Evolutionary conservation across 2,113 vertebrate species (phyloP).

Genomic region (Caloenas nicobarica): DNA sequence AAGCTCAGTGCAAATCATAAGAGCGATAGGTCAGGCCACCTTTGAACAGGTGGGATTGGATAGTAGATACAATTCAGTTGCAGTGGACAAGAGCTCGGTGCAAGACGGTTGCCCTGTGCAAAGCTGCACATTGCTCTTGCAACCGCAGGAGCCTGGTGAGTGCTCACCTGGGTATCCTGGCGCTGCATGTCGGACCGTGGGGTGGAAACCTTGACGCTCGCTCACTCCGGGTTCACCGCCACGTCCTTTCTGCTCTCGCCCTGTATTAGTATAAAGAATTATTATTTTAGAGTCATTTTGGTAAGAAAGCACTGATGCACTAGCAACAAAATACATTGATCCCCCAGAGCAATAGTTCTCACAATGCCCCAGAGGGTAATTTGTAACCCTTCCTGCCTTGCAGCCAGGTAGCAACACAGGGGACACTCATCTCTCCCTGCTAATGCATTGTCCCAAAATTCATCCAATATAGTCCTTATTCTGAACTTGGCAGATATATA

Average conservation of each 20-base stretch:
- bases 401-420: not conserved
- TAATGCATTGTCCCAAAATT: not conserved
- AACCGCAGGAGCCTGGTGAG: not conserved
- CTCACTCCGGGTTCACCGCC: not conserved
- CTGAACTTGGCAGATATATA: not conserved
- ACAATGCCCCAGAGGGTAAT: not conserved
- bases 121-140: not conserved
- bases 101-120: not conserved
- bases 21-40: not conserved
- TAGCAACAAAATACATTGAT: not conserved
- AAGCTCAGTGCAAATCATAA: not conserved
- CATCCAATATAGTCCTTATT: not conserved
- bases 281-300: not conserved
- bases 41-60: not conserved
- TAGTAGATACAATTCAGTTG: not conserved
- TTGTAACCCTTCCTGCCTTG: not conserved
- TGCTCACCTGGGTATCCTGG: not conserved
- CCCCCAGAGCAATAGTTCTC: not conserved
- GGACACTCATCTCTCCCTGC: not conserved
- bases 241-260: not conserved
- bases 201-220: not conserved
- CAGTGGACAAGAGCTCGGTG: not conserved
- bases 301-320: not conserved
- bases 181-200: not conserved
- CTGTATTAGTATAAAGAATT: not conserved